phyloP scores from a whole-genome alignment of 2,113 vertebrate species.

The Ariopsis seemanni region DNA sequence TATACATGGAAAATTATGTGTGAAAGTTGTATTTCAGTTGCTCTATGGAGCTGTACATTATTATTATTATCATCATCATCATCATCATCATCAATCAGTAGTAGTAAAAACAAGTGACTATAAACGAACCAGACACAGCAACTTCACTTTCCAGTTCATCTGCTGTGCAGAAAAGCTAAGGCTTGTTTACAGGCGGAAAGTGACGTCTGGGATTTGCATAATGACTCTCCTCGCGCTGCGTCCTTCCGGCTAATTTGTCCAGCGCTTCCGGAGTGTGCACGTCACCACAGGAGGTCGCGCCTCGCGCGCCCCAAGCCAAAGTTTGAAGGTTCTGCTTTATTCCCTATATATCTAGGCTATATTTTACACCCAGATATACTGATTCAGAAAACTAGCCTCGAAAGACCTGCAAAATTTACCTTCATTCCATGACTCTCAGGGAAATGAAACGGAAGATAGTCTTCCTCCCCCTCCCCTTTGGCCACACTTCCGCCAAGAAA shows the following conservation, averaged over 20 bases:
- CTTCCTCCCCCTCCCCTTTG: neutral
- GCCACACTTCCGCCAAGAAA: too few species aligned
- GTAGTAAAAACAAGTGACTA: neutral
- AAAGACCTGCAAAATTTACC: neutral
- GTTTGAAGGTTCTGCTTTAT: neutral
- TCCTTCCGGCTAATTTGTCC: constrained; percentile 46
- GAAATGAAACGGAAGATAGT: neutral
- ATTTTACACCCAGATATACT: neutral
- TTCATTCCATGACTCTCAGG: neutral
- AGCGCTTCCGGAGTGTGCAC: constrained; percentile 28
- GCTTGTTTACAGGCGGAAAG: constrained; percentile 19
- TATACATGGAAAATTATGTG: neutral
- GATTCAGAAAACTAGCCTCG: neutral
- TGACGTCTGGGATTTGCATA: constrained; percentile 34
- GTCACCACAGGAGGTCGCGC: constrained; percentile 48
- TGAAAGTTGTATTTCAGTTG: neutral
- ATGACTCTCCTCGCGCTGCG: constrained; percentile 27
- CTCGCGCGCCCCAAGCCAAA: neutral
- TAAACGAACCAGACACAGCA: neutral
- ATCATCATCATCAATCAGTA: neutral
- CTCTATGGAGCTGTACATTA: neutral
- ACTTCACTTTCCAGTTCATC: neutral
- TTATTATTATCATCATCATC: neutral
- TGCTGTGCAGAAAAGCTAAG: constrained; percentile 16
- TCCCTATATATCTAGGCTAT: neutral